Base-by-base conservation (phyloP, 2,888 invertebrate genomes). In the Cephus nigrinus region DNA sequence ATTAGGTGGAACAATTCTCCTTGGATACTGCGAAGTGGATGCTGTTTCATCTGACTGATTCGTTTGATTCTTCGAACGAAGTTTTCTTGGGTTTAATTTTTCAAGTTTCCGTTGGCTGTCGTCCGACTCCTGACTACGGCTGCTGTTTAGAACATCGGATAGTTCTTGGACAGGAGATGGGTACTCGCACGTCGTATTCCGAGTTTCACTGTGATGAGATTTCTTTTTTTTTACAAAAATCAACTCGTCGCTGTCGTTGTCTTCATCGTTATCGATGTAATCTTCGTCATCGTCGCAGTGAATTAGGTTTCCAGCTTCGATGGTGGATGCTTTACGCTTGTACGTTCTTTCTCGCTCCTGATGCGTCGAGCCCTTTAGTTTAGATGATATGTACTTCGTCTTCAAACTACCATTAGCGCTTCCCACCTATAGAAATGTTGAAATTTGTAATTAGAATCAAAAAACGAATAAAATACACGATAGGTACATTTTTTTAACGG, bases 351-450 rank as follows among this genome's bases (percentile, higher is more conserved):
- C 55, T 55, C 23, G 55, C 2, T 55, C 23, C 23, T 9, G 55
- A 55, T 23, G 23, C 55, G 9, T 23, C 55, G 55, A 55, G 23
- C 23, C 55, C 5, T 55, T 55, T 55, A 9, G 55, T 23, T 55
- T 55, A 55, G 55, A 23, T 55, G 55, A 55, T 1, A 23, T 0
- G 55, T 23, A 23, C 55, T 55, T 55, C 55, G 55, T 55, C 55
- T 87, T 85, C 84, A 79, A 80, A 81, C 84, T 86, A 82, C 78
- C 78, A 78, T 83, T 86, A 80, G 80, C 80, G 77, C 74, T 80
- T 69, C 82, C 84, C 81, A 88, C 86, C 90, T 90, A 87, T 30
- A 82, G 82, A 85, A 88, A 88, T 68, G 78, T 82, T 82, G 80
- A 84, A 87, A 86, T 78, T 79, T 84, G 82, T 23, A 86, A 82